Conservation (phyloP, 1,140 invertebrate genomes). For the Cecropterus lyciades region DNA sequence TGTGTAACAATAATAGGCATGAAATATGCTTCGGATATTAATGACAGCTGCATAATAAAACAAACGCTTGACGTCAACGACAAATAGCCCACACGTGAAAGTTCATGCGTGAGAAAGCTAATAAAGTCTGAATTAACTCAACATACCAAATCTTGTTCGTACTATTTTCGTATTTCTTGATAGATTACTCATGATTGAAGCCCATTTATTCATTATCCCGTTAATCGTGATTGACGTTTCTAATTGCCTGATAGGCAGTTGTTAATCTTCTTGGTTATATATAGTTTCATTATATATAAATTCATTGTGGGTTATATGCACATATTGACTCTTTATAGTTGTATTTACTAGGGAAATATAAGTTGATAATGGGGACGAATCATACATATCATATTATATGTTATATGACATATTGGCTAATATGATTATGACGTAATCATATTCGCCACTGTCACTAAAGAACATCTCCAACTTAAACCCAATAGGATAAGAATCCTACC, state of each 20-base stretch:
- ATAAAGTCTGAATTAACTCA: slow-evolving; percentile 6
- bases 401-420: too few relatives aligned
- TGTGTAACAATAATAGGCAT: slow-evolving; percentile 19
- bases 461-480: too few relatives aligned
- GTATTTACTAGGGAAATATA: too few relatives aligned
- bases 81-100: slow-evolving; percentile 65
- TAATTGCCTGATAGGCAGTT: slow-evolving; percentile 2
- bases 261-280: not conserved
- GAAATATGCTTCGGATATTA: slow-evolving; percentile 21
- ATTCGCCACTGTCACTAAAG: too few relatives aligned
- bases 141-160: not conserved
- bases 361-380: too few relatives aligned
- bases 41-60: slow-evolving; percentile 50
- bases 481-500: too few relatives aligned
- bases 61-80: slow-evolving; percentile 59
- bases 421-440: too few relatives aligned
- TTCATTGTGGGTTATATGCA: too few relatives aligned
- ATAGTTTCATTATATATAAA: too few relatives aligned
- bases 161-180: not conserved
- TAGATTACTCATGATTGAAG: not conserved
- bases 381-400: too few relatives aligned
- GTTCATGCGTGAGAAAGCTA: slow-evolving; percentile 58
- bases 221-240: not conserved
- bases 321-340: too few relatives aligned
- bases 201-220: not conserved